Evolutionary conservation across 35 echinoderm and acorn worm species (phyloP), one percentile per base, ranked within the genome.

Genomic region (Acanthaster planci): DNA sequence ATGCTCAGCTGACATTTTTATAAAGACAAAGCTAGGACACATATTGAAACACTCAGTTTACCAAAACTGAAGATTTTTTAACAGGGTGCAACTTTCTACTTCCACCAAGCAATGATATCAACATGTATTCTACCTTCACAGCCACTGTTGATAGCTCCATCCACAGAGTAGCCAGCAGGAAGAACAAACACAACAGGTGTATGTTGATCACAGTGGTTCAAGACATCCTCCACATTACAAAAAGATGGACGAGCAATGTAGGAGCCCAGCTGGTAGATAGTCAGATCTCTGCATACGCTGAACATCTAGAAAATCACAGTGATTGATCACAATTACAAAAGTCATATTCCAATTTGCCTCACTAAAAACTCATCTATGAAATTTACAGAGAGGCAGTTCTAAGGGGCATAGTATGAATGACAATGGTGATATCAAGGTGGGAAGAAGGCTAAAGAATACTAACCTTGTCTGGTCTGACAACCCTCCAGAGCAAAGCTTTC

Each of bases 401-500:
- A n/a, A n/a, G n/a, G n/a, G n/a, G n/a, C n/a, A n/a, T n/a, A n/a
- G n/a, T n/a, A n/a, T n/a, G n/a, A n/a, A n/a, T n/a, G n/a, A n/a
- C n/a, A n/a, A n/a, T n/a, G n/a, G n/a, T n/a, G n/a, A n/a, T n/a
- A n/a, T n/a, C n/a, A n/a, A n/a, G n/a, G n/a, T n/a, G n/a, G n/a
- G n/a, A n/a, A n/a, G n/a, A n/a, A n/a, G n/a, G n/a, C n/a, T 47
- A 47, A 47, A 47, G 64, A 59, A 83, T 52, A 82, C 84, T 76
- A 81, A 90, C 92, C 87, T 86, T 83, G 67, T 93, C 78, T 60
- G 91, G 95, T 47, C 77, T 86, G 31, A 99, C 81, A 15, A 99
- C 54, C 36, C 92, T 87, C 96, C 96, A 99, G 1, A 94, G 77
- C 5, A 99, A 57, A 34, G 92, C 89, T 55, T 99, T 99, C 78